Conservation (phyloP, 2,113 vertebrate species). For the Pelvicachromis taeniatus region DNA sequence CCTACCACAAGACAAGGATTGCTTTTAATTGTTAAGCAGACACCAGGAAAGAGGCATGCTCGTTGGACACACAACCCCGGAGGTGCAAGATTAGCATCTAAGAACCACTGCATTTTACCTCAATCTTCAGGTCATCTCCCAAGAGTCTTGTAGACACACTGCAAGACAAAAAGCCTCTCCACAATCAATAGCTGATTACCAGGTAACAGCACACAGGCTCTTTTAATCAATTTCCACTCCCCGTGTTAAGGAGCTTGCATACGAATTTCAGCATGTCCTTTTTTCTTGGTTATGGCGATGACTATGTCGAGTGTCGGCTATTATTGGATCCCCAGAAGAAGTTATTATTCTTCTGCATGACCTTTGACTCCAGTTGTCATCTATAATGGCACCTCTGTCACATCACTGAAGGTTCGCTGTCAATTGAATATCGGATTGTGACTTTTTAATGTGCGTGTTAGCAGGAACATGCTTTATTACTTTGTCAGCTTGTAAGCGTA, state of each 20-base stretch:
- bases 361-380: conserved; percentile 20
- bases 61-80: background rate
- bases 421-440: background rate
- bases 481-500: background rate
- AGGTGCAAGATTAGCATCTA: background rate
- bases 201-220: background rate
- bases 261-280: conserved; percentile 3
- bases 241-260: background rate
- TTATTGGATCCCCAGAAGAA: conserved; percentile 1
- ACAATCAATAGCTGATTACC: conserved; percentile 61
- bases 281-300: background rate
- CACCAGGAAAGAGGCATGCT: background rate
- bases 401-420: conserved; percentile 29
- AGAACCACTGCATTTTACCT: background rate
- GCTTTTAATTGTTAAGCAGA: background rate
- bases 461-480: background rate
- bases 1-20: background rate
- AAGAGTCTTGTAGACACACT: conserved; percentile 11
- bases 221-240: conserved; percentile 52
- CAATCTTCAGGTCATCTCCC: conserved; percentile 17
- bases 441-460: background rate
- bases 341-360: background rate
- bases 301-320: background rate
- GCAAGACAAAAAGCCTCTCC: conserved; percentile 6
- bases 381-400: conserved; percentile 19